Conservation (phyloP, 2,113 vertebrate species). For the Orycteropus afer region DNA sequence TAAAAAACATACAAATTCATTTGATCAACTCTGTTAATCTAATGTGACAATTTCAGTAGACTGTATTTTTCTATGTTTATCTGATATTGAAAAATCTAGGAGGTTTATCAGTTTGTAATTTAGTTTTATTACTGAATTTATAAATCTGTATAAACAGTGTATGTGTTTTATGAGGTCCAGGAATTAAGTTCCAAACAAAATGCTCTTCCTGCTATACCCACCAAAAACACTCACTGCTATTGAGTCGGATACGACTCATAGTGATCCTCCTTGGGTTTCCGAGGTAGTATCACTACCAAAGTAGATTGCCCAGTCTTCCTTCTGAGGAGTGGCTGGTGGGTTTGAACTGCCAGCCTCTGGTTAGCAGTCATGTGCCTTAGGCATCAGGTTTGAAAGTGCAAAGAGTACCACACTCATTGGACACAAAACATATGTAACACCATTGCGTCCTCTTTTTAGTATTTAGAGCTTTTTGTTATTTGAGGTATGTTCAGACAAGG, state of each 20-base stretch:
- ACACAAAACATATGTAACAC: background rate
- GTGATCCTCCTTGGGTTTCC: too few relatives aligned
- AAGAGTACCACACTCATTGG: background rate
- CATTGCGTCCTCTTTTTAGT: constrained; percentile 21
- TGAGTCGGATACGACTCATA: too few relatives aligned
- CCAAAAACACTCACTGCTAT: too few relatives aligned
- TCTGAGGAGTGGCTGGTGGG: too few relatives aligned
- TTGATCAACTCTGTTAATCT: background rate
- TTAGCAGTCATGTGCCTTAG: too few relatives aligned
- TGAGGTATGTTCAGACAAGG: background rate
- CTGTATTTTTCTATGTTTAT: background rate
- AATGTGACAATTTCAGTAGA: background rate
- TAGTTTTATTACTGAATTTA: background rate
- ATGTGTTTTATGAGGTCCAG: background rate
- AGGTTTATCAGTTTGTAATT: background rate
- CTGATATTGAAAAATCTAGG: constrained; percentile 1
- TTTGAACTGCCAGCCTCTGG: too few relatives aligned
- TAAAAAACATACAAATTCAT: background rate
- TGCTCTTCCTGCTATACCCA: background rate
- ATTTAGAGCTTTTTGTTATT: background rate
- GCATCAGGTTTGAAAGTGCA: background rate
- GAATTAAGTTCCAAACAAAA: background rate
- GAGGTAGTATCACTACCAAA: too few relatives aligned
- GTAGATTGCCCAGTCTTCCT: too few relatives aligned
- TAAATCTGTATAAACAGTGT: background rate